Base-by-base conservation (phyloP, 2,888 invertebrate genomes). In the Andrena trimmerana region DNA sequence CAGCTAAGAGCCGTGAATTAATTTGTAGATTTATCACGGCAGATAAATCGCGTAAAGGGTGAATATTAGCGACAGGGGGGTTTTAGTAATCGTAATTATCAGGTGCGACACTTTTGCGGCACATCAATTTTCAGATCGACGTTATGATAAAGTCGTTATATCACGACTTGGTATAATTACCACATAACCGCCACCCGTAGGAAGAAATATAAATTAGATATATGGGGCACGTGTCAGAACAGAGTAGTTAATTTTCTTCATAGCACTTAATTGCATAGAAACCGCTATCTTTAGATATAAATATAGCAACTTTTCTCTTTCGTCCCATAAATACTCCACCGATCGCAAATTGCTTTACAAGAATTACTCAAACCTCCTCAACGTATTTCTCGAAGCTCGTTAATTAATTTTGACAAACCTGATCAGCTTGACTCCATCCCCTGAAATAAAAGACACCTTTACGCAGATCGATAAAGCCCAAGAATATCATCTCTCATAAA, bases 71-170 rank as follows among this genome's bases (percentile, higher is more conserved):
- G 31, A 59, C 10, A 36, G 29, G 29, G 29, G n/a, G 7, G 33
- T 69, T 75, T 75, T 29, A 24, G 36, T 20, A 69, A 24, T 69
- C 16, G 36, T 62, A 60, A 75, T 70, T 16, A 31, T 36, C 29
- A 60, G 13, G 20, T 24, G 27, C 60, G 69, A 70, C 42, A 75
- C 60, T 75, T 70, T 75, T 70, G 62, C 62, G 75, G 62, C 62
- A 62, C 69, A 36, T 75, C 42, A 62, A 52, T 60, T 78, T 60
- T n/a, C 33, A 66, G 73, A 73, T 77, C 66, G 72, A 73, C 50
- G 66, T 65, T 73, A 66, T 59, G 77, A 77, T 77, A 77, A 72
- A 24, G 16, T 52, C 20, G 48, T 77, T 77, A 50, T 72, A 54
- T 73, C 66, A 50, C 27, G 7, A 10, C 3, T 50, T 24, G 10